Percentiles rank a stretch among this genome's conserved stretches.
Evolutionary conservation across 2,797 vertebrate species (phyloP).

Genomic region (Sebastes reedi): DNA sequence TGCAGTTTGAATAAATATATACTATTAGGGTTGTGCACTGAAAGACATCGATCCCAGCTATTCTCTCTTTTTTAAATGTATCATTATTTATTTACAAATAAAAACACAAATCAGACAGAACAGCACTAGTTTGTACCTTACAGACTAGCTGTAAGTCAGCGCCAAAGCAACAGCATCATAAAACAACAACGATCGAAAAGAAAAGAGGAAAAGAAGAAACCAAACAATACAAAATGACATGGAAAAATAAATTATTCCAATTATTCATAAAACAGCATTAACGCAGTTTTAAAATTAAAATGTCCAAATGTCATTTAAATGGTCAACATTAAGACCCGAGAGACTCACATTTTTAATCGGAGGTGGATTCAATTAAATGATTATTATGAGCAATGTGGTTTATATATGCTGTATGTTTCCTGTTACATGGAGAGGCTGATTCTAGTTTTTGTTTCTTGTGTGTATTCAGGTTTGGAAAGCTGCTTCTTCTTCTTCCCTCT

Average conservation of each 20-base stretch:
- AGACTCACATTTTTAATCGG: not conserved
- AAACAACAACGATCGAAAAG: not conserved
- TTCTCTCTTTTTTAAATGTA: too few relatives aligned
- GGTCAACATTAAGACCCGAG: not conserved
- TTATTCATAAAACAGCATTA: not conserved
- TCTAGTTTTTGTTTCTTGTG: not conserved
- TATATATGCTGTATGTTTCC: not conserved
- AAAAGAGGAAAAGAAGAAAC: not conserved
- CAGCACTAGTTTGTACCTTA: not conserved
- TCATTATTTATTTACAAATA: too few relatives aligned
- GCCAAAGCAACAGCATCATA: too few relatives aligned
- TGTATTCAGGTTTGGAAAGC: conserved; percentile 89
- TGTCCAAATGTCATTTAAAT: not conserved
- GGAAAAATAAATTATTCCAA: not conserved
- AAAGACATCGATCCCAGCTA: not conserved
- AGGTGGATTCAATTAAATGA: not conserved
- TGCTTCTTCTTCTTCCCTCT: conserved; percentile 92
- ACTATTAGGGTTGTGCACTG: not conserved
- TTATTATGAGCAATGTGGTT: not conserved
- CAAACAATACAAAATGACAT: not conserved
- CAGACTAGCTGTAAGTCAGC: too few relatives aligned
- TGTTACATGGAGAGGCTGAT: not conserved
- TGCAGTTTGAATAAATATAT: not conserved
- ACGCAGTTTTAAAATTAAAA: not conserved
- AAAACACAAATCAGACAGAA: not conserved